Evolutionary conservation across 2,113 vertebrate species (phyloP), one percentile per base, ranked within the genome.

Genomic region (Limanda limanda): DNA sequence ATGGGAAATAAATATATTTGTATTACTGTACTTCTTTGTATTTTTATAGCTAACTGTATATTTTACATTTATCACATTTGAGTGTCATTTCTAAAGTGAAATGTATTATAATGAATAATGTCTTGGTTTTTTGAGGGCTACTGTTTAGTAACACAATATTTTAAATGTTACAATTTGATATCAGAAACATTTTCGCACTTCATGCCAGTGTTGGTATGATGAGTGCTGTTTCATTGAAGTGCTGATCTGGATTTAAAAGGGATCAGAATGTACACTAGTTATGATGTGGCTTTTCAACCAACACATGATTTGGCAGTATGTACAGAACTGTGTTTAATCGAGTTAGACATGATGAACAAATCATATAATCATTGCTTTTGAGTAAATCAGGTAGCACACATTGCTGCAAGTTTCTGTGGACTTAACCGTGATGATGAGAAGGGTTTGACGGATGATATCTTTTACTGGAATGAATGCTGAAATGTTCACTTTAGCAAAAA

Each of bases 1-100:
- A 93, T 93, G 93, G 91, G 74, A 94, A 95, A 95, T 95, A 95
- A 94, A 95, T 95, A 94, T 93, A 95, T 95, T 95, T 94, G 91
- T 95, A 95, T 93, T 81, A 92, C 89, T 93, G 92, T 94, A 93
- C 91, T 93, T 92, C 92, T 94, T 95, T 95, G 95, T 94, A 95
- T 95, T 95, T 95, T 95, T 95, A 92, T 94, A 95, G 90, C 86
- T 80, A 87, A 92, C 87, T 93, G 91, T 91, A 94, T 92, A 92
- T 94, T 93, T 91, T 92, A 86, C 87, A 92, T 90, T 69, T 86
- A 85, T 76, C 81, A 91, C 80, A 91, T 86, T 89, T 92, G 86
- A 91, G 81, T 77, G 89, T 92, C 84, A 87, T 92, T 93, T 93
- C 87, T 87, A 78, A 88, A 79, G 89, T 90, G 80, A 90, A 90